These are phyloP conservation scores for Antheraea mylitta DNA, from an alignment of 1,140 invertebrate species.

Conservation along the genomic window DNA sequence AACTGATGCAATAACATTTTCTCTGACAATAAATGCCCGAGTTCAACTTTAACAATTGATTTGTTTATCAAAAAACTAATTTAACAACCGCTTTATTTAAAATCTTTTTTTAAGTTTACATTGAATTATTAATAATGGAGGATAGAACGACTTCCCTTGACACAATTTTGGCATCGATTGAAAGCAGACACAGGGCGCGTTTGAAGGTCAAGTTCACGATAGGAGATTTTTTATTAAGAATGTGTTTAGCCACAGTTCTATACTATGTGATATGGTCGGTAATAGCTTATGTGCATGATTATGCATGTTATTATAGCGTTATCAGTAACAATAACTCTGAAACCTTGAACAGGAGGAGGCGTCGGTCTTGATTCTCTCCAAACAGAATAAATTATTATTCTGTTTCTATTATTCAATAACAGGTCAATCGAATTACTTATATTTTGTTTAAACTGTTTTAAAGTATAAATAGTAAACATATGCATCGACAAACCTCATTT, in stretches of 20 bases:
- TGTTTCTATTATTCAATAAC: too few species aligned
- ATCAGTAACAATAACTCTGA: background rate
- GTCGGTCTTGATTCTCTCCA: background rate
- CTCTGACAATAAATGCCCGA: background rate
- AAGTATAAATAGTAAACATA: too few species aligned
- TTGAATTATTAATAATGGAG: background rate
- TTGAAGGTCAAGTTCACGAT: slow-evolving; percentile 9
- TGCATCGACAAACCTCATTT: too few species aligned
- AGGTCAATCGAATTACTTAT: too few species aligned
- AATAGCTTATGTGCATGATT: slow-evolving; percentile 32
- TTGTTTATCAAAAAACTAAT: too few species aligned
- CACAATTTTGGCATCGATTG: background rate
- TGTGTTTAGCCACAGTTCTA: slow-evolving; percentile 35
- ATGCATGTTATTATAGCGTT: background rate
- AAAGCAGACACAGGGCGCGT: background rate
- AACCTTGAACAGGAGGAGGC: background rate
- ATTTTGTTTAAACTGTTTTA: too few species aligned
- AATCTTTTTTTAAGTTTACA: background rate
- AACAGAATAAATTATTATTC: too few species aligned
- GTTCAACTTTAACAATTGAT: too few species aligned
- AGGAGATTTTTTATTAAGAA: slow-evolving; percentile 30
- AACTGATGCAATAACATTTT: background rate
- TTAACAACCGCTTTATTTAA: too few species aligned
- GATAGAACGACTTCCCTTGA: background rate
- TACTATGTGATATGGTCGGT: slow-evolving; percentile 34